These are phyloP conservation scores for Cataglyphis cursor DNA, from an alignment of 2,888 invertebrate genomes.

Conservation along the genomic window DNA sequence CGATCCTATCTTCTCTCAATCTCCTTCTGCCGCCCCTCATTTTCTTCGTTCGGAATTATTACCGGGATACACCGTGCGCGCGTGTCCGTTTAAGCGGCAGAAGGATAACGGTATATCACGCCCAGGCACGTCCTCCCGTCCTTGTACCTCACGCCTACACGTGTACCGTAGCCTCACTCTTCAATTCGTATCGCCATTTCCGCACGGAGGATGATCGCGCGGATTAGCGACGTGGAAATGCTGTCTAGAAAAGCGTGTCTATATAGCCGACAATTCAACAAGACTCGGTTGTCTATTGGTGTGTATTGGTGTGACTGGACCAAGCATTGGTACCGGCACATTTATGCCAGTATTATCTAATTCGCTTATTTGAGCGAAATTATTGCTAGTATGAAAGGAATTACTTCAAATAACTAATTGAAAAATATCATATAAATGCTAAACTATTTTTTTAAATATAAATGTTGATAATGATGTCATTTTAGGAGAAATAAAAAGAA, in stretches of 20 bases:
- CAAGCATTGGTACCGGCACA: not conserved
- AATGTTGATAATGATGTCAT: not conserved
- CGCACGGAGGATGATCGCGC: slow-evolving; percentile 57
- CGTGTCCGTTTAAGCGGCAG: slow-evolving; percentile 60
- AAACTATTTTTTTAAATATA: not conserved
- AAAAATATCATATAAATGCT: not conserved
- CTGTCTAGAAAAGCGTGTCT: slow-evolving; percentile 32
- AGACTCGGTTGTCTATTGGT: not conserved
- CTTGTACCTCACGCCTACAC: slow-evolving; percentile 60
- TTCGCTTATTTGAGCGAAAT: not conserved
- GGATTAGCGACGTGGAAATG: slow-evolving; percentile 57
- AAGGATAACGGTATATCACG: slow-evolving; percentile 66
- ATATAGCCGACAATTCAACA: not conserved
- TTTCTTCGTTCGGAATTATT: slow-evolving; percentile 65
- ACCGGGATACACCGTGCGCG: slow-evolving; percentile 57
- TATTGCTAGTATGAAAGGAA: not conserved
- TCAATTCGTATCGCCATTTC: slow-evolving; percentile 60
- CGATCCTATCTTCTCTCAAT: slow-evolving; percentile 32
- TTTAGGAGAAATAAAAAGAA: not conserved
- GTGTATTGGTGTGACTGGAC: not conserved
- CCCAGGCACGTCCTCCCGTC: slow-evolving; percentile 61
- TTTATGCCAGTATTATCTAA: not conserved
- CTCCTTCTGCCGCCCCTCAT: slow-evolving; percentile 50
- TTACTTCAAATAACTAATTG: not conserved
- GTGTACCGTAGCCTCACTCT: slow-evolving; percentile 58